These are phyloP conservation scores for Polyommatus icarus DNA, from an alignment of 2,888 invertebrate species.

Conservation along the genomic window DNA sequence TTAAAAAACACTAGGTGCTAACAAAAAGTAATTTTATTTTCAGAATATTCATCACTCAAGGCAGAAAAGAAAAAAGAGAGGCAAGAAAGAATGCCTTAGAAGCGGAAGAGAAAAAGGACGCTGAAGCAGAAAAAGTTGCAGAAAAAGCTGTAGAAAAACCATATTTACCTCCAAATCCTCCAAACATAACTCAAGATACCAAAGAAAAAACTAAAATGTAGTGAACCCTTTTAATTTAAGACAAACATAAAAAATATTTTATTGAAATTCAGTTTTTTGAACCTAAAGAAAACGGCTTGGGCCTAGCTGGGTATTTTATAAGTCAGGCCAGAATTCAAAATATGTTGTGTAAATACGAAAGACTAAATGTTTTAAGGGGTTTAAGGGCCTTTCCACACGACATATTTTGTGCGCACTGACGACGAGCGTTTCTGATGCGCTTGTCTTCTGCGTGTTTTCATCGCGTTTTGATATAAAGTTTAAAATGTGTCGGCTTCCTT, in stretches of 20 bases:
- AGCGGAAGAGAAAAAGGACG: slow-evolving; percentile 58
- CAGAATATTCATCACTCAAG: slow-evolving; percentile 63
- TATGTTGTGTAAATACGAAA: no score
- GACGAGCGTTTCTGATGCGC: no score
- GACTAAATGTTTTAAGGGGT: no score
- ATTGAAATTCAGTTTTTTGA: neutral
- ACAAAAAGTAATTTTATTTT: neutral
- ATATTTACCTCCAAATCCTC: slow-evolving; percentile 38
- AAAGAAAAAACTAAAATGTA: slow-evolving; percentile 6
- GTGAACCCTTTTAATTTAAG: neutral
- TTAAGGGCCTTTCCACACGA: no score
- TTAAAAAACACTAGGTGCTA: no score
- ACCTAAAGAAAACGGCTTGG: neutral
- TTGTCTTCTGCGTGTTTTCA: no score
- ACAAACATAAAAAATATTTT: neutral
- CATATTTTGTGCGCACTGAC: no score
- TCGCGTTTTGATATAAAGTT: no score
- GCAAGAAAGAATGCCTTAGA: slow-evolving; percentile 61
- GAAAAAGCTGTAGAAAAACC: slow-evolving; percentile 46
- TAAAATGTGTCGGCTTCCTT: no score
- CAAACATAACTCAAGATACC: neutral
- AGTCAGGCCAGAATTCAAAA: no score
- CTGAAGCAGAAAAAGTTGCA: slow-evolving; percentile 47
- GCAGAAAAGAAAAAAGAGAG: slow-evolving; percentile 50
- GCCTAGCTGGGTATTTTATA: neutral